Evolutionary conservation across 2,113 vertebrate genomes (phyloP).

Genomic region (Jaculus jaculus): DNA sequence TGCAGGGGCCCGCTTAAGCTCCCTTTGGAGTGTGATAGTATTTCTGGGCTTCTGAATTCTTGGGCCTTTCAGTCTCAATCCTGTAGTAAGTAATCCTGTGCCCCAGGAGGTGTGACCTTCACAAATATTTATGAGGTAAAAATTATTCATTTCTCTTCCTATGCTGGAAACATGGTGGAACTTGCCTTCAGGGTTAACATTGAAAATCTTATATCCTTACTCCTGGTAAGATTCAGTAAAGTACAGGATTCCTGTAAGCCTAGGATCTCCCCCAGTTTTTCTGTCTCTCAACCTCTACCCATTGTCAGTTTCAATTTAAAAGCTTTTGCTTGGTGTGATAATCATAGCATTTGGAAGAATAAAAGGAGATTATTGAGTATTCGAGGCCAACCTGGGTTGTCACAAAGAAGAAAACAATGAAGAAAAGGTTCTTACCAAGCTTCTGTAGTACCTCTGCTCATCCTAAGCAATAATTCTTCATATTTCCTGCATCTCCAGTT

Average conservation of each 20-base stretch:
- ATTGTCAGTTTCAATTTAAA: no score
- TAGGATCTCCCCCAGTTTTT: neutral
- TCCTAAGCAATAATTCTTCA: neutral
- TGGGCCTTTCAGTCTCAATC: no score
- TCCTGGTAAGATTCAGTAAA: neutral
- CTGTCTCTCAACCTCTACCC: neutral
- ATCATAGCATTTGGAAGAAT: neutral
- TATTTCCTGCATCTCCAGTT: neutral
- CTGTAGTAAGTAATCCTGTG: neutral
- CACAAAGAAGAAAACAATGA: neutral
- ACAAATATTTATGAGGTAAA: neutral
- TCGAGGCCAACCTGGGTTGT: neutral
- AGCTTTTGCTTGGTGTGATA: neutral
- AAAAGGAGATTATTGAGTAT: no score
- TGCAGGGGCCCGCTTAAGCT: no score
- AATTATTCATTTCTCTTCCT: no score
- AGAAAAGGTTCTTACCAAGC: no score
- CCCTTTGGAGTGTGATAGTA: no score
- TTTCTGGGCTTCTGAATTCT: no score
- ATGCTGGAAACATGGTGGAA: neutral
- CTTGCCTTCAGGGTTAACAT: neutral
- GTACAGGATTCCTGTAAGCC: accelerated
- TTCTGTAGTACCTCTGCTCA: neutral
- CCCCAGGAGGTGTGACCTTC: neutral
- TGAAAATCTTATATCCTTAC: neutral